A percentile compares a stretch with the other conserved stretches of the same genome.
Evolutionary conservation across 2,888 invertebrate genomes (phyloP).

Genomic region (Dexiosoma caninum): DNA sequence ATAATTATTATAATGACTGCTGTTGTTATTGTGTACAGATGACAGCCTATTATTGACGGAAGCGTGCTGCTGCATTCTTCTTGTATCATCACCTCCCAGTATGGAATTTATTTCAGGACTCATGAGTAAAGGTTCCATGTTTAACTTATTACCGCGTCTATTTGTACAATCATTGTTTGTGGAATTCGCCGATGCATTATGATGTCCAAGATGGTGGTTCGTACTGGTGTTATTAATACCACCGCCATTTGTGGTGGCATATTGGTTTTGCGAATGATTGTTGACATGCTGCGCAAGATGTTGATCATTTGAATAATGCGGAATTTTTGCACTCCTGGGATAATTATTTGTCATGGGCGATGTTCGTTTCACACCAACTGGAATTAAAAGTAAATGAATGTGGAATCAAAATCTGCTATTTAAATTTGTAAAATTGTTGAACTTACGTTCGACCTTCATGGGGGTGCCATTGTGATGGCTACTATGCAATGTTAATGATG

Average conservation of each 20-base stretch:
- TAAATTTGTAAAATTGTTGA: neutral
- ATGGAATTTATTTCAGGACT: conserved; percentile 84
- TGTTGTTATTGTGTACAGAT: conserved; percentile 38
- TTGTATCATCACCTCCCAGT: conserved; percentile 79
- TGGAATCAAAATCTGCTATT: neutral
- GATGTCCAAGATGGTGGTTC: conserved; percentile 37
- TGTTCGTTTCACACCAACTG: conserved; percentile 78
- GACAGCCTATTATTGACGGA: conserved; percentile 39
- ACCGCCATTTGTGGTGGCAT: conserved; percentile 70
- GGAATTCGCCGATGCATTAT: conserved; percentile 45
- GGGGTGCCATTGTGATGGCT: conserved; percentile 69
- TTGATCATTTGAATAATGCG: conserved; percentile 72
- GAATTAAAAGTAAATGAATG: neutral
- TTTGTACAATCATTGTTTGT: conserved; percentile 23
- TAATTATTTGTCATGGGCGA: conserved; percentile 79
- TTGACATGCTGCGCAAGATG: conserved; percentile 43
- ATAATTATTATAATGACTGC: conserved; percentile 27
- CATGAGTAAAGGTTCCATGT: conserved; percentile 79
- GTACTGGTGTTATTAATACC: conserved; percentile 48
- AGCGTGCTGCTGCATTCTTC: conserved; percentile 68
- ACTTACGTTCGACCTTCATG: conserved; percentile 75
- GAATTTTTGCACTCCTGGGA: conserved; percentile 77
- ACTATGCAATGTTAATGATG: conserved; percentile 36
- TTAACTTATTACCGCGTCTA: conserved; percentile 64
- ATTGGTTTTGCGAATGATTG: conserved; percentile 65